Percentiles rank a stretch among this genome's conserved stretches.
These are phyloP conservation scores for Drosophila lacteicornis DNA, from an alignment of 1,140 invertebrate genomes.

Conservation along the genomic window DNA sequence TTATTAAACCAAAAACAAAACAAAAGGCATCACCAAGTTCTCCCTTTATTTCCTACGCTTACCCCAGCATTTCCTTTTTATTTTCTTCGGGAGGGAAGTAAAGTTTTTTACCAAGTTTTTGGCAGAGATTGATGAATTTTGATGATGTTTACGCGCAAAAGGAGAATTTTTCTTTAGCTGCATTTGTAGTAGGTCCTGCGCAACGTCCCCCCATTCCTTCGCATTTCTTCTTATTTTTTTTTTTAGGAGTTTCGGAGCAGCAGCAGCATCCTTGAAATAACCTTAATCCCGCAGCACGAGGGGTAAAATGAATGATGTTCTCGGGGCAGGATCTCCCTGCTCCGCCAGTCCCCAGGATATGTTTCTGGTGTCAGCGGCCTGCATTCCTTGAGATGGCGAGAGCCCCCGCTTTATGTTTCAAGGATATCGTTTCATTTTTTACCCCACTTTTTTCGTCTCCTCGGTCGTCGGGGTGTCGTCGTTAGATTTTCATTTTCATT, in stretches of 20 bases:
- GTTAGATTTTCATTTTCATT: constrained; percentile 83
- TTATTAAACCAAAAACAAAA: neutral
- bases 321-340: constrained; percentile 29
- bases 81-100: neutral
- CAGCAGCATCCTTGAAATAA: constrained; percentile 82
- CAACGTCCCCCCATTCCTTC: neutral
- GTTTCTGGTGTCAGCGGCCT: constrained; percentile 45
- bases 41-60: neutral
- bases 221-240: neutral
- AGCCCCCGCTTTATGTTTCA: constrained; percentile 60
- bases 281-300: constrained; percentile 80
- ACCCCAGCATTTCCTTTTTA: neutral
- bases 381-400: constrained; percentile 48
- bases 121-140: constrained; percentile 85
- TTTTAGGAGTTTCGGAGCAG: constrained; percentile 31
- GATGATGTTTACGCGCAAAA: constrained; percentile 82
- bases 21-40: constrained; percentile 7
- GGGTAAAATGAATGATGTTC: constrained; percentile 82
- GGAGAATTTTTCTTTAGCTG: constrained; percentile 65
- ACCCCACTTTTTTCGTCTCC: constrained; percentile 60
- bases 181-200: constrained; percentile 50
- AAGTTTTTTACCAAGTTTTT: constrained; percentile 81
- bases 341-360: constrained; percentile 3
- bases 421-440: constrained; percentile 78
- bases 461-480: constrained; percentile 31